A percentile compares a stretch with the other conserved stretches of the same genome.
Evolutionary conservation across 2,113 vertebrate species (phyloP).

Genomic region (Calyptommatus sinebrachiatus): DNA sequence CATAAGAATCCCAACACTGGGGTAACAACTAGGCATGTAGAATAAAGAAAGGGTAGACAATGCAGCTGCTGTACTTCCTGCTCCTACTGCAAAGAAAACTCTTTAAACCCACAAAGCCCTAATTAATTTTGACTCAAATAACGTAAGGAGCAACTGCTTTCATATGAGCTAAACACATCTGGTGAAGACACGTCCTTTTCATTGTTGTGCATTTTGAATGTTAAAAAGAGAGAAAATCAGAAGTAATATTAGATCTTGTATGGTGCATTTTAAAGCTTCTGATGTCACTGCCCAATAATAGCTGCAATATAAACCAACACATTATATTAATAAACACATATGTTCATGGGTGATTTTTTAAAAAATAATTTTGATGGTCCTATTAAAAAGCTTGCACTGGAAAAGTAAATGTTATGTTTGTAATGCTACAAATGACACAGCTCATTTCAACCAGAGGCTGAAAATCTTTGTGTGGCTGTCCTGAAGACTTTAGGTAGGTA

Average conservation of each 20-base stretch:
- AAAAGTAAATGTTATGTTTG: constrained; percentile 50
- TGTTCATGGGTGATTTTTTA: constrained; percentile 19
- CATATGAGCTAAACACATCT: too few relatives aligned
- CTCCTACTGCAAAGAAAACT: too few relatives aligned
- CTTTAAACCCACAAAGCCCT: too few relatives aligned
- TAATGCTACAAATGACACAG: constrained; percentile 44
- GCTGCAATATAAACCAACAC: background rate
- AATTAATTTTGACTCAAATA: too few relatives aligned
- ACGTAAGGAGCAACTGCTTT: too few relatives aligned
- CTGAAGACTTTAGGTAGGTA: background rate
- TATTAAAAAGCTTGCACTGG: constrained; percentile 44
- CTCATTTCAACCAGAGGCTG: constrained; percentile 54
- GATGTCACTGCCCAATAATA: background rate
- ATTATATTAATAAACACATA: constrained; percentile 13
- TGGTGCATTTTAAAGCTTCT: background rate
- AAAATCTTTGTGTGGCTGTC: constrained; percentile 19
- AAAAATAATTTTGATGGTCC: constrained; percentile 17
- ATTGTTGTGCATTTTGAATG: background rate
- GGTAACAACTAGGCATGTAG: too few relatives aligned
- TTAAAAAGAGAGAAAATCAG: background rate
- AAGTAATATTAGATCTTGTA: background rate
- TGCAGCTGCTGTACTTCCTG: too few relatives aligned
- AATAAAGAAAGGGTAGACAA: too few relatives aligned
- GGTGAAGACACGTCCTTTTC: background rate
- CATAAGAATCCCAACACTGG: too few relatives aligned